Evolutionary conservation across 1,140 invertebrate species (phyloP).

Genomic region (Brachionus manjavacas): DNA sequence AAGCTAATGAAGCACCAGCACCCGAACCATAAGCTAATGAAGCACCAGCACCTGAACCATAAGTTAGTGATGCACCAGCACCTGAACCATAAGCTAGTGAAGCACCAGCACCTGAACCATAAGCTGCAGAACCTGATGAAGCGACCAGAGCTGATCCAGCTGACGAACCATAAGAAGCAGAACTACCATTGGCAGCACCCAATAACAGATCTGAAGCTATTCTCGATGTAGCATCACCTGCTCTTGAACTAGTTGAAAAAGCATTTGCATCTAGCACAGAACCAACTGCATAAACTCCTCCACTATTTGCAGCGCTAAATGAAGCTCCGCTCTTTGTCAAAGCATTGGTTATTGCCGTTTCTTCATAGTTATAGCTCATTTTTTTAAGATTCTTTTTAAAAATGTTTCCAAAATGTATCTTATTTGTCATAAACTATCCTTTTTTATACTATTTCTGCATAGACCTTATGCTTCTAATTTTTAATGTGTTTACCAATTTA

Average conservation of each 20-base stretch:
- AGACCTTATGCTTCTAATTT: no score
- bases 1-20: no score
- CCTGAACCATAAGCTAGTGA: background rate
- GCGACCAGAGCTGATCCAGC: background rate
- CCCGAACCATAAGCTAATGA: no score
- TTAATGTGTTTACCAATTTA: no score
- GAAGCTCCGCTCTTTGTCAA: background rate
- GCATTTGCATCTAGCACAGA: background rate
- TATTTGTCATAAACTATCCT: background rate
- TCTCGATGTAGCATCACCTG: background rate
- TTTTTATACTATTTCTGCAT: background rate
- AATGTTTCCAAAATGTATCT: background rate
- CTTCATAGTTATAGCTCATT: conserved; percentile 12
- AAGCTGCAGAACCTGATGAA: background rate
- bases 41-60: no score
- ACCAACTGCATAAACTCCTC: background rate
- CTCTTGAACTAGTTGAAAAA: background rate
- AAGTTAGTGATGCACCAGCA: no score
- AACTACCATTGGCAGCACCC: background rate
- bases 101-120: background rate
- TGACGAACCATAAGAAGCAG: background rate
- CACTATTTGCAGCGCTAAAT: background rate
- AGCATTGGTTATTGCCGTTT: background rate
- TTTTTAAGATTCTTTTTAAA: background rate
- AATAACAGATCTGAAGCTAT: background rate